Base-by-base conservation (phyloP, 1,140 invertebrate genomes). In the Zaprionus camerounensis region DNA sequence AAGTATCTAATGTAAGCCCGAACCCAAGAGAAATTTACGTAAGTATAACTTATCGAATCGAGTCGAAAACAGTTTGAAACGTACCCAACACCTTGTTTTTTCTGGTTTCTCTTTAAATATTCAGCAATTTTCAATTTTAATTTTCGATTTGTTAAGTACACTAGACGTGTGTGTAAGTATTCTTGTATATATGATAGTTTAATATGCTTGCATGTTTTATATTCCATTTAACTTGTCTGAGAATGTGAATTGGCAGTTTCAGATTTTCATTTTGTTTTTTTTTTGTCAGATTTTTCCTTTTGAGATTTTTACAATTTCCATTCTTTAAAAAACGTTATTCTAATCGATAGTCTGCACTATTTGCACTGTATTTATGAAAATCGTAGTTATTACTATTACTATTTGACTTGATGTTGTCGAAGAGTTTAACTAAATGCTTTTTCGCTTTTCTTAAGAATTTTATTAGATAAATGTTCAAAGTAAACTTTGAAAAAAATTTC, bases 191-290 rank as follows among this genome's bases (percentile, higher is more conserved):
- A 65, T 68, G 17, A 17, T 17, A 38, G 20, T 51, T 68, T 49
- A 41, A 74, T 77, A 56, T 63, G 69, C 46, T 62, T 82, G 82
- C 64, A 82, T 66, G 71, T 71, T 68, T 59, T 67, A 56, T 71
- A 63, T 67, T 78, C 56, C 59, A 46, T 44, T 70, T 49, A 69
- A 71, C 41, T 72, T 80, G 66, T 81, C 84, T 88, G 84, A 84
- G 85, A 88, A 88, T 81, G 81, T 84, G 81, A 88, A 88, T 87
- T 88, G 84, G 84, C 83, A 87, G 83, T 87, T 83, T 88, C 78
- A 88, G 82, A 84, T 87, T 82, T 71, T 51, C 49, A 46, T 31
- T 41, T 36, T 63, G 6, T 15, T 63, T 22, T 61, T 24, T 24
- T 44, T n/a, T 58, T 59, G 59, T 34, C 12, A 26, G 34, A 46